phyloP scores from a whole-genome alignment of 2,797 vertebrate genomes.

The Heteromormyrus szaboi region DNA sequence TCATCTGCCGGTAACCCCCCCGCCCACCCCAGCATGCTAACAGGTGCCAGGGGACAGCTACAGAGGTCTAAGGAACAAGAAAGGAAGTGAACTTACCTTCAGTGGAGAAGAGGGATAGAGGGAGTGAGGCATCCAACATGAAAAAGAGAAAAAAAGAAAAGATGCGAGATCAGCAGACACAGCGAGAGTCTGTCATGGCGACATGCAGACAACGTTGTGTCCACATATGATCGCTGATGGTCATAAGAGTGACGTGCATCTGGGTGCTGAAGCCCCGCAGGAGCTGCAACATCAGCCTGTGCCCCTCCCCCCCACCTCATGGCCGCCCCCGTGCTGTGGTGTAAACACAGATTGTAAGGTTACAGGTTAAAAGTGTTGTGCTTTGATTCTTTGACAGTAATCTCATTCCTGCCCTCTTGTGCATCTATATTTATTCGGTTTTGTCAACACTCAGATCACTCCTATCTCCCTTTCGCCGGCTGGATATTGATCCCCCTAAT shows the following conservation, averaged over 20 bases:
- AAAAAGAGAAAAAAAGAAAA: slow-evolving; percentile 6
- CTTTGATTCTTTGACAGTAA: slow-evolving; percentile 81
- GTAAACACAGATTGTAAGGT: slow-evolving; percentile 83
- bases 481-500: slow-evolving; percentile 90
- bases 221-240: neutral
- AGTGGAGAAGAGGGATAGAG: slow-evolving; percentile 27
- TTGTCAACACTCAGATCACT: slow-evolving; percentile 74
- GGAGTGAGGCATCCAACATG: slow-evolving; percentile 27
- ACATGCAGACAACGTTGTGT: neutral
- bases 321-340: slow-evolving; percentile 58
- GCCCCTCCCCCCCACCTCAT: neutral
- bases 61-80: neutral
- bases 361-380: slow-evolving; percentile 85
- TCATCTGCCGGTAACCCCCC: neutral
- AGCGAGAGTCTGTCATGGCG: neutral
- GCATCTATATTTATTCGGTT: slow-evolving; percentile 90
- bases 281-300: neutral
- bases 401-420: slow-evolving; percentile 86
- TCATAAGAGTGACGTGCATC: neutral
- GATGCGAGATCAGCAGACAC: neutral
- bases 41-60: neutral
- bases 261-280: neutral
- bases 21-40: neutral
- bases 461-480: slow-evolving; percentile 55
- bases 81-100: slow-evolving; percentile 28